Conservation (phyloP, 2,888 invertebrate species). For the Thecocarcelia acutangulata region DNA sequence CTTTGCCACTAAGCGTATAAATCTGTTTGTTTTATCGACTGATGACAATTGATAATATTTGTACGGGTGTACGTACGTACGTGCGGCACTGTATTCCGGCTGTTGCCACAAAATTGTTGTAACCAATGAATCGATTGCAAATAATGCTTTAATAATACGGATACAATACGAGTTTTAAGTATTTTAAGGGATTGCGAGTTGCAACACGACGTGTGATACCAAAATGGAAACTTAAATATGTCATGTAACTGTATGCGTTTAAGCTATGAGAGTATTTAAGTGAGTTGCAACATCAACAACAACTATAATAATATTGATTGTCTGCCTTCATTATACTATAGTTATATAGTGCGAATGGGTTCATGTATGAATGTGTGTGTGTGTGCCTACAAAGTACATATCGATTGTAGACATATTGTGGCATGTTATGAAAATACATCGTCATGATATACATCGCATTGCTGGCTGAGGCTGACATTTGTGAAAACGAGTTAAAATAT, state of each 20-base stretch:
- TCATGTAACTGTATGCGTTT: neutral
- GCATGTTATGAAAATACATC: conserved; percentile 57
- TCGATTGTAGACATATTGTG: conserved; percentile 51
- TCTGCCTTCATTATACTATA: conserved; percentile 4
- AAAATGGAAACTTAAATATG: conserved; percentile 14
- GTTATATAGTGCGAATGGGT: too few species aligned
- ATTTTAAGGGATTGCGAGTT: conserved; percentile 37
- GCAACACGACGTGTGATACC: conserved; percentile 5
- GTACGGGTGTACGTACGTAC: too few species aligned
- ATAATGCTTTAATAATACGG: conserved; percentile 29
- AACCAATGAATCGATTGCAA: conserved; percentile 43
- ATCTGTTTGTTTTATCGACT: conserved; percentile 46
- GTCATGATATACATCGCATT: too few species aligned
- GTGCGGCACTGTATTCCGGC: conserved; percentile 4
- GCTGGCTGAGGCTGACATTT: conserved; percentile 48
- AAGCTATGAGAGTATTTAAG: conserved; percentile 10
- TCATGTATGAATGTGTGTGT: neutral
- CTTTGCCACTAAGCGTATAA: conserved; percentile 25
- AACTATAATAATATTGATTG: conserved; percentile 45
- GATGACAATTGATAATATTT: conserved; percentile 53
- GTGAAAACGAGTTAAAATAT: conserved; percentile 41
- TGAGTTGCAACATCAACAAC: conserved; percentile 22
- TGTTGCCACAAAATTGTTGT: conserved; percentile 43
- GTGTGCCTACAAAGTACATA: conserved; percentile 3
- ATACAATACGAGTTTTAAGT: conserved; percentile 32